Evolutionary conservation across 1,140 invertebrate genomes (phyloP).

Genomic region (Drosophila bocki): DNA sequence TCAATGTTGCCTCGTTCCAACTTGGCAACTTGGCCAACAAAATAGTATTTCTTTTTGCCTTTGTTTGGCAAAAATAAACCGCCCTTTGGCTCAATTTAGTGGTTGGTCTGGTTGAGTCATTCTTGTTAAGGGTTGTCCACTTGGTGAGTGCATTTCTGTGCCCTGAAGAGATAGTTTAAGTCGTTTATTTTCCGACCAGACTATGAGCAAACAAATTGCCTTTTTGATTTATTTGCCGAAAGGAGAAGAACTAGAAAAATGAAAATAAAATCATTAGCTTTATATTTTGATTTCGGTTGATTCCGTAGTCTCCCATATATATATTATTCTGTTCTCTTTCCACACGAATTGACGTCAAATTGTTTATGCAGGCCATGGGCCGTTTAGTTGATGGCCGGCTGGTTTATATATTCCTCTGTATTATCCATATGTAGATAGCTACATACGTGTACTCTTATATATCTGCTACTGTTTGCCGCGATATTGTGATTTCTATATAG

Average conservation of each 20-base stretch:
- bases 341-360: conserved; percentile 74
- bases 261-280: conserved; percentile 23
- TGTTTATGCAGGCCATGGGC: conserved; percentile 70
- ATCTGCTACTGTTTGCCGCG: conserved; percentile 24
- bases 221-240: conserved; percentile 35
- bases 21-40: conserved; percentile 45
- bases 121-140: conserved; percentile 38
- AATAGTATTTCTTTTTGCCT: conserved; percentile 12
- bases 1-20: conserved; percentile 50
- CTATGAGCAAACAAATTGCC: conserved; percentile 23
- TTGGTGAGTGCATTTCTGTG: conserved; percentile 49
- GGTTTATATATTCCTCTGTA: conserved; percentile 28
- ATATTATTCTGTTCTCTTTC: conserved; percentile 33
- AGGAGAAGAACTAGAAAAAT: neutral
- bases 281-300: conserved; percentile 43
- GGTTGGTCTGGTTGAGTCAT: conserved; percentile 56
- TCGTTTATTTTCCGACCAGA: conserved; percentile 23
- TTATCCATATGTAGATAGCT: conserved; percentile 22
- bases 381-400: conserved; percentile 43
- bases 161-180: conserved; percentile 17
- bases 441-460: neutral
- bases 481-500: conserved; percentile 45
- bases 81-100: conserved; percentile 45
- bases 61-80: conserved; percentile 30
- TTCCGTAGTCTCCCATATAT: conserved; percentile 27